Conservation (phyloP, 2,113 vertebrate genomes). For the Melanotaenia duboulayi region DNA sequence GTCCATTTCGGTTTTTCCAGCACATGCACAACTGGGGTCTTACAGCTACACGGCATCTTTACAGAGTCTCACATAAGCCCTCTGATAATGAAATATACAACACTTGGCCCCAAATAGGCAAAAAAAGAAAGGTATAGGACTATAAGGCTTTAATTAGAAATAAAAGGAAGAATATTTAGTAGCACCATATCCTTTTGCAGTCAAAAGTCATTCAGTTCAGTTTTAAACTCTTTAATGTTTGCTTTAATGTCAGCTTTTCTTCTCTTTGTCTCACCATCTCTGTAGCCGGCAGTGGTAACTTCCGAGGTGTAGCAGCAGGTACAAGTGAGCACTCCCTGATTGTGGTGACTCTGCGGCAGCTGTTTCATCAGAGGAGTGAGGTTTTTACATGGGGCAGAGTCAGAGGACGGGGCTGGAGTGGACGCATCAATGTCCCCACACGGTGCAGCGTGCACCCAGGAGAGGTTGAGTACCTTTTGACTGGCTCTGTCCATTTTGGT, state of each 20-base stretch:
- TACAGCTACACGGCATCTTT: too few relatives aligned
- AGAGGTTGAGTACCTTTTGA: slow-evolving; percentile 90
- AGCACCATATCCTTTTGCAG: neutral
- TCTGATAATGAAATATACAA: too few relatives aligned
- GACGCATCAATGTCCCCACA: slow-evolving; percentile 83
- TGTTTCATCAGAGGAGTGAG: slow-evolving; percentile 91
- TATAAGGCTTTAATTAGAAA: too few relatives aligned
- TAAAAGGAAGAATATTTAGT: too few relatives aligned
- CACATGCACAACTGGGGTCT: too few relatives aligned
- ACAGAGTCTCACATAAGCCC: too few relatives aligned
- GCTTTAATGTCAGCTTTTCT: neutral
- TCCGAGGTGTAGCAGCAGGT: slow-evolving; percentile 75
- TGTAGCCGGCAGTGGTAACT: slow-evolving; percentile 88
- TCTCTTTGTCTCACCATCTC: neutral
- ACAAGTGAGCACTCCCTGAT: slow-evolving; percentile 64
- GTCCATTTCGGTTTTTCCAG: too few relatives aligned
- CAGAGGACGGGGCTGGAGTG: slow-evolving; percentile 83
- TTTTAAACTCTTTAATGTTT: neutral
- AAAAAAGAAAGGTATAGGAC: too few relatives aligned
- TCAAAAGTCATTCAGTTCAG: neutral
- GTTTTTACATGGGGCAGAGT: slow-evolving; percentile 84
- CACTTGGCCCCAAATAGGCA: too few relatives aligned
- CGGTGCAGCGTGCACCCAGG: slow-evolving; percentile 84
- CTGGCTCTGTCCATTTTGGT: slow-evolving; percentile 91
- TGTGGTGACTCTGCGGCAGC: slow-evolving; percentile 80